Percentiles rank a stretch among this genome's conserved stretches.
phyloP scores from a whole-genome alignment of 2,888 invertebrate genomes.

The Chloroclystis v-ata region DNA sequence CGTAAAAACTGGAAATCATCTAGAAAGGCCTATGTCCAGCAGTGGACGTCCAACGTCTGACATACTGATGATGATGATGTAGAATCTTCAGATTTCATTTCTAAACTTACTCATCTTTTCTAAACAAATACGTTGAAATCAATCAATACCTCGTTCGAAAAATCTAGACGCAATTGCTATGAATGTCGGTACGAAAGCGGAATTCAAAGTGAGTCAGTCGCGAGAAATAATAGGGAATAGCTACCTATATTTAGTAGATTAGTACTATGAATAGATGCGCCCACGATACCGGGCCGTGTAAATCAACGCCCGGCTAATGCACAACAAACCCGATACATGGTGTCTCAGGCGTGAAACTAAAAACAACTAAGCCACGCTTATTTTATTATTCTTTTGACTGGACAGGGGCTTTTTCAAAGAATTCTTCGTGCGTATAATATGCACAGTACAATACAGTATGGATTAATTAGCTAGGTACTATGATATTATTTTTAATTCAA shows the following conservation, averaged over 20 bases:
- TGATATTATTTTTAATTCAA: no score
- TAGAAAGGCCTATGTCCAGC: no score
- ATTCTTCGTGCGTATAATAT: neutral
- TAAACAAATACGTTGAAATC: no score
- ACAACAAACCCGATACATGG: constrained; percentile 56
- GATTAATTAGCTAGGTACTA: no score
- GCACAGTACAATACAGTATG: no score
- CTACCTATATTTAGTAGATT: constrained; percentile 74
- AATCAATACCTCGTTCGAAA: no score
- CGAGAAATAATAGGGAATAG: constrained; percentile 72
- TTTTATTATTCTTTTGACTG: constrained; percentile 39
- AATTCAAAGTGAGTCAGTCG: constrained; percentile 63
- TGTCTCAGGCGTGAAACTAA: constrained; percentile 45
- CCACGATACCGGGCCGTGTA: constrained; percentile 68
- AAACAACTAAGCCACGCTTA: constrained; percentile 39
- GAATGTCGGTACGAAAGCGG: constrained; percentile 50
- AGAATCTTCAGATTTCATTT: no score
- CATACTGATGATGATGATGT: no score
- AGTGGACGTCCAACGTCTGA: no score
- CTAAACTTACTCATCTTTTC: no score
- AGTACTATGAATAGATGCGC: constrained; percentile 71
- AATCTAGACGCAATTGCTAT: constrained; percentile 12
- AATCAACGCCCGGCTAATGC: constrained; percentile 73
- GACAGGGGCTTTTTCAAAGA: constrained; percentile 17
- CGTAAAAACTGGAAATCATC: no score